Base-by-base conservation (phyloP, 2,113 vertebrate species). In the Sinocyclocheilus grahami region DNA sequence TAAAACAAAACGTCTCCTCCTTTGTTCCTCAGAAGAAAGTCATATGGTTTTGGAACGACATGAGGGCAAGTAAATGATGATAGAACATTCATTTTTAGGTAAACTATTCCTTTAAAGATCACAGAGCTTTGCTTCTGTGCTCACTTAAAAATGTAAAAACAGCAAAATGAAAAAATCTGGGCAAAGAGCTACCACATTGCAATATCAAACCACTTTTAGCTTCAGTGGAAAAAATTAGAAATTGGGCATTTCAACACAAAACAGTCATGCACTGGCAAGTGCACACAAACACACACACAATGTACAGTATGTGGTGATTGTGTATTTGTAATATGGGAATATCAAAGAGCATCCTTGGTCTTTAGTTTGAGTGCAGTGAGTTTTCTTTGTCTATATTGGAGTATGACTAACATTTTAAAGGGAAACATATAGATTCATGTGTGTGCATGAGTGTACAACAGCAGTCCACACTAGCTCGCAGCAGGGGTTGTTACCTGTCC, bases 401-500 rank as follows among this genome's bases (percentile, higher is more conserved):
- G 39, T 62, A 69, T 13, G 42, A 27, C 16, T 48, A 48, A 20
- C 37, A 37, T 82, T 12, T 69, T 0, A 37, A 12, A 67, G 39
- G 16, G 30, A 55, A 30, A 53, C 65, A 33, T 3, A n/a, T 48
- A 48, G 27, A 18, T 63, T 46, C 20, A 62, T 62, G 53, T 78
- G 72, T 78, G 27, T 58, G 18, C 65, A 86, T 87, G 85, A 65
- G 86, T 67, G 91, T 87, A 93, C 87, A 83, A 51, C 82, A 87
- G 74, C 89, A 90, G 89, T 88, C 71, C 80, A 91, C 87, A 89
- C 51, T 80, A 88, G 90, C 30, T 27, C 92, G 86, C 87, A 89
- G 24, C 48, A 76, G 62, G 63, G 80, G 78, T 67, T 58, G 92
- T 96, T 98, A 98, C 97, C 96, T 97, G 96, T 93, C 94, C 53